Conservation (phyloP, 2,113 vertebrate species). For the Tretioscincus oriximinensis region DNA sequence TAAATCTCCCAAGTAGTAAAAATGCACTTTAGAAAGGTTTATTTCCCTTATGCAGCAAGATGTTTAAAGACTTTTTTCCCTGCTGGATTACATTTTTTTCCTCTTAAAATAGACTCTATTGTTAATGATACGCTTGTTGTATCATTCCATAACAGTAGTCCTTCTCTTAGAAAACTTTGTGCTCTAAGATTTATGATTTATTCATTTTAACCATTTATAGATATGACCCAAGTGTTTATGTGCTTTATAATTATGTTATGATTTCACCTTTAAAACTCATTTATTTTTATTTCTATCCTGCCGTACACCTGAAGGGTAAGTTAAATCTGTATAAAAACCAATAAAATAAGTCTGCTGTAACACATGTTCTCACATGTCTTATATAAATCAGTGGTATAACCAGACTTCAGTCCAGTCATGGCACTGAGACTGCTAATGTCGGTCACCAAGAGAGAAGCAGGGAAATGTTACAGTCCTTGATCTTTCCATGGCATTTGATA, state of each 20-base stretch:
- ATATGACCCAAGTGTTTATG: neutral
- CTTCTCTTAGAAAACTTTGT: neutral
- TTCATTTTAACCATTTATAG: neutral
- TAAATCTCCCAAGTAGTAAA: conserved; percentile 9
- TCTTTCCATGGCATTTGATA: too few relatives aligned
- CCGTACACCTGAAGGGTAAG: too few relatives aligned
- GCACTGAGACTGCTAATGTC: too few relatives aligned
- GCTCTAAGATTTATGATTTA: neutral
- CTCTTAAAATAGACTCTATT: neutral
- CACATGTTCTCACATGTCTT: neutral
- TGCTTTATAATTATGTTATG: neutral
- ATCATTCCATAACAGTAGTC: conserved; percentile 3
- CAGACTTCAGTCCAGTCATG: too few relatives aligned
- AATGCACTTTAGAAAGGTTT: conserved; percentile 9
- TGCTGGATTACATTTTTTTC: neutral
- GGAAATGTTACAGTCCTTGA: too few relatives aligned
- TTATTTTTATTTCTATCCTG: neutral
- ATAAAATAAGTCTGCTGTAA: too few relatives aligned
- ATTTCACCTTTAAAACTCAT: neutral
- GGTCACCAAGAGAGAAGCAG: too few relatives aligned
- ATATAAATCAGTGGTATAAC: too few relatives aligned
- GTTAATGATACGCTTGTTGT: neutral
- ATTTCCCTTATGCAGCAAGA: neutral
- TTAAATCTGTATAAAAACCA: too few relatives aligned
- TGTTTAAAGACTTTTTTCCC: conserved; percentile 4